A percentile compares a stretch with the other conserved stretches of the same genome.
Evolutionary conservation across 1,140 invertebrate genomes (phyloP).

Genomic region (Protaetia brevitarsis): DNA sequence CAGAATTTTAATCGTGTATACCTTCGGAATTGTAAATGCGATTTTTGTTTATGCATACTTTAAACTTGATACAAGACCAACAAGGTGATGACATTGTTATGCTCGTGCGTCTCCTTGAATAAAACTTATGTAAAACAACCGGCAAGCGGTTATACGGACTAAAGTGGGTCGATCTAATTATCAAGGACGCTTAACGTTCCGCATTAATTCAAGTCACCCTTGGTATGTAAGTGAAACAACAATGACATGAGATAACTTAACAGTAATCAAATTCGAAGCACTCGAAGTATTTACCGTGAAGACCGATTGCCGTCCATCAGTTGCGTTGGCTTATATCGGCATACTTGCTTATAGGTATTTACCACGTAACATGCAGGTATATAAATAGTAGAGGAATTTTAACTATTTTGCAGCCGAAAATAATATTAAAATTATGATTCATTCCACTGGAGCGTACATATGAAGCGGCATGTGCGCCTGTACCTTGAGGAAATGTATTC

Average conservation of each 20-base stretch:
- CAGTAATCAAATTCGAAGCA: constrained; percentile 7
- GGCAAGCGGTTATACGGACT: not conserved
- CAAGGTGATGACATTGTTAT: not conserved
- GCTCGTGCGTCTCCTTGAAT: no score
- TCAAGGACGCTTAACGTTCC: constrained; percentile 4
- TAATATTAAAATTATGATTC: no score
- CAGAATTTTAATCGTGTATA: no score
- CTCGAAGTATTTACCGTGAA: not conserved
- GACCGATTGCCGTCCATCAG: not conserved
- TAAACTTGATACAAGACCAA: not conserved
- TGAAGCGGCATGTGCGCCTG: no score
- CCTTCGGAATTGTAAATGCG: no score
- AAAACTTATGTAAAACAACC: not conserved
- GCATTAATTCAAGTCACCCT: not conserved
- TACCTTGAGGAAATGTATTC: no score
- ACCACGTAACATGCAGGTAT: no score
- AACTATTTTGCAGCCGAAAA: no score
- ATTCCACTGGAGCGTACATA: no score
- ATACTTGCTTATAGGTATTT: no score
- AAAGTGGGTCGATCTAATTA: constrained; percentile 6
- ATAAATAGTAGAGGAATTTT: no score
- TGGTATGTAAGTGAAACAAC: not conserved
- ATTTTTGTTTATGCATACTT: no score
- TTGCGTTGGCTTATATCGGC: not conserved
- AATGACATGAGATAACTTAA: not conserved